Evolutionary conservation across 2,888 invertebrate species (phyloP).

Genomic region (Apodemia zela): DNA sequence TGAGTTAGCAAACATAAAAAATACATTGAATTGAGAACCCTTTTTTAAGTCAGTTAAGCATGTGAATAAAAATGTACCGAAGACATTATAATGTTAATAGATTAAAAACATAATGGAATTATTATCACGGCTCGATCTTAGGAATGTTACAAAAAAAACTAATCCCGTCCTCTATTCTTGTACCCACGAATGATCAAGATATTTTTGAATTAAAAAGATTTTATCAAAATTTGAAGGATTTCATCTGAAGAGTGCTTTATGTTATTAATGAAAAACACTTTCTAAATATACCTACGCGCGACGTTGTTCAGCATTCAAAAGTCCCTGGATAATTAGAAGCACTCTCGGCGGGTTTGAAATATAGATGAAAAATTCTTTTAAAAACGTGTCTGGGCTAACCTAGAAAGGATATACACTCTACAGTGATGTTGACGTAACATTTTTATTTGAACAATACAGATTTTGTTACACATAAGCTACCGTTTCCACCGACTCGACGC

Average conservation of each 20-base stretch:
- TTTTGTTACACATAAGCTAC: neutral
- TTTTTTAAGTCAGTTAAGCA: neutral
- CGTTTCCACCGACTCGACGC: neutral
- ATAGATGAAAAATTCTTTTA: constrained; percentile 6
- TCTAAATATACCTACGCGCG: constrained; percentile 7
- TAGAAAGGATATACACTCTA: neutral
- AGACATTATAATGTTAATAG: constrained; percentile 1
- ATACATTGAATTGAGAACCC: no score
- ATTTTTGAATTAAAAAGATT: constrained; percentile 22
- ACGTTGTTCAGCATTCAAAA: constrained; percentile 8
- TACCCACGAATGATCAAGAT: constrained; percentile 26
- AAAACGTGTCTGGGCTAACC: neutral
- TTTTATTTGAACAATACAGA: neutral
- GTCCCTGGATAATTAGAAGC: neutral
- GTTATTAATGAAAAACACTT: constrained; percentile 12
- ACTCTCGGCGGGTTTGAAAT: constrained; percentile 7
- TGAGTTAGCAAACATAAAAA: no score
- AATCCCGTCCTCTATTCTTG: constrained; percentile 25
- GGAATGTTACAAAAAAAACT: constrained; percentile 28
- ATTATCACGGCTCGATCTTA: constrained; percentile 21
- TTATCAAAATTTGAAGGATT: constrained; percentile 25
- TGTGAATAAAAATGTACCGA: neutral
- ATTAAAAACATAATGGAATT: constrained; percentile 20
- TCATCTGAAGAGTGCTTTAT: constrained; percentile 20
- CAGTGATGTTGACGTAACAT: neutral